A percentile compares a stretch with the other conserved stretches of the same genome.
Conservation (phyloP, 2,888 invertebrate genomes). For the Drosophila cracens region DNA sequence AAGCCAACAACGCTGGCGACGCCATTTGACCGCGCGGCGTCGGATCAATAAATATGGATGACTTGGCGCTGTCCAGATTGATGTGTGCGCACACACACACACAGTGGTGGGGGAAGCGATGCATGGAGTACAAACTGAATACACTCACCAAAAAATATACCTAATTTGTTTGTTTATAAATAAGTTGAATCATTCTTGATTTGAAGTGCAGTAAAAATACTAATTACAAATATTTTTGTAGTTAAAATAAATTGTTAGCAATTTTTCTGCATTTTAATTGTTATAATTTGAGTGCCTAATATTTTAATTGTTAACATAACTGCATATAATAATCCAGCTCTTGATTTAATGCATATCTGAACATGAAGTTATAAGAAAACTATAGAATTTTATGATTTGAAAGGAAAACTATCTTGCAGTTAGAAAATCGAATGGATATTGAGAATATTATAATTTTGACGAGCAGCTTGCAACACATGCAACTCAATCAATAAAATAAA, state of each 20-base stretch:
- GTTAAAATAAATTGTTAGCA: not conserved
- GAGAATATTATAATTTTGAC: not conserved
- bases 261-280: not conserved
- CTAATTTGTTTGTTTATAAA: not conserved
- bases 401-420: not conserved
- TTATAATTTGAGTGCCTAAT: no score
- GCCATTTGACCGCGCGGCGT: constrained; percentile 61
- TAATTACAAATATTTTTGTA: not conserved
- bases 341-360: not conserved
- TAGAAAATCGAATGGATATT: not conserved
- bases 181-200: no score
- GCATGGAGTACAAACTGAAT: constrained; percentile 1
- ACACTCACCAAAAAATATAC: not conserved
- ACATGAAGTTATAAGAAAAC: not conserved
- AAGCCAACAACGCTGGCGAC: constrained; percentile 61
- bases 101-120: constrained; percentile 3
- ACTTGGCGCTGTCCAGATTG: constrained; percentile 76
- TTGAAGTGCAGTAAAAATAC: not conserved
- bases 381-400: not conserved
- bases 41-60: constrained; percentile 79
- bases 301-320: not conserved
- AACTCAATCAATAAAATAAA: not conserved
- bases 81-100: constrained; percentile 39
- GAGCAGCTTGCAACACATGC: not conserved
- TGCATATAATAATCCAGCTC: not conserved